Conservation (phyloP, 2,113 vertebrate genomes). For the Nycticebus coucang region DNA sequence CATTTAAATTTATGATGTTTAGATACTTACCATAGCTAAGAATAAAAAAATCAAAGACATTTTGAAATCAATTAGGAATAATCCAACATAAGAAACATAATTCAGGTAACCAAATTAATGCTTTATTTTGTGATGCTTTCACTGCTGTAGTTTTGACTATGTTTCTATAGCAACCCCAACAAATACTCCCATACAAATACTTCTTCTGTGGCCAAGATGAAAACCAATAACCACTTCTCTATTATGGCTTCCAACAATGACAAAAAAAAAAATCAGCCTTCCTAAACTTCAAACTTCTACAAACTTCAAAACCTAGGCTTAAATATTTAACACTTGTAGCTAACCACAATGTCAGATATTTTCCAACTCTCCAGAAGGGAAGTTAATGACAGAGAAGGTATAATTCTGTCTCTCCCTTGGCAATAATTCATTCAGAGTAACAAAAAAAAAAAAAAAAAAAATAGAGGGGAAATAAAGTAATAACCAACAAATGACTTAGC, state of each 20-base stretch:
- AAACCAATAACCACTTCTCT: slow-evolving; percentile 58
- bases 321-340: background rate
- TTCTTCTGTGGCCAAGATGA: slow-evolving; percentile 39
- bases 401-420: slow-evolving; percentile 25
- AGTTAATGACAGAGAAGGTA: background rate
- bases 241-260: slow-evolving; percentile 28
- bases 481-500: slow-evolving; percentile 51
- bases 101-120: slow-evolving; percentile 9
- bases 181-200: slow-evolving; percentile 39
- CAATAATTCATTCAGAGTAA: slow-evolving; percentile 55
- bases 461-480: slow-evolving; percentile 40
- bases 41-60: background rate
- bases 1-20: background rate
- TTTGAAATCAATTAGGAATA: slow-evolving; percentile 25
- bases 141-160: background rate
- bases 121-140: slow-evolving; percentile 6
- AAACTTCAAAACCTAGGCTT: slow-evolving; percentile 38
- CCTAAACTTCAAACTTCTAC: slow-evolving; percentile 32
- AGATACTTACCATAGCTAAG: background rate
- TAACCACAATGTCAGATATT: background rate
- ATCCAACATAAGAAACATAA: background rate
- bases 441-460: slow-evolving; percentile 2
- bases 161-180: slow-evolving; percentile 61
- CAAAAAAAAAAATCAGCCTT: background rate
- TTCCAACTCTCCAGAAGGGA: background rate